Percentiles rank a stretch among this genome's conserved stretches.
phyloP scores from a whole-genome alignment of 2,797 vertebrate genomes.

The Pelodytes ibericus region DNA sequence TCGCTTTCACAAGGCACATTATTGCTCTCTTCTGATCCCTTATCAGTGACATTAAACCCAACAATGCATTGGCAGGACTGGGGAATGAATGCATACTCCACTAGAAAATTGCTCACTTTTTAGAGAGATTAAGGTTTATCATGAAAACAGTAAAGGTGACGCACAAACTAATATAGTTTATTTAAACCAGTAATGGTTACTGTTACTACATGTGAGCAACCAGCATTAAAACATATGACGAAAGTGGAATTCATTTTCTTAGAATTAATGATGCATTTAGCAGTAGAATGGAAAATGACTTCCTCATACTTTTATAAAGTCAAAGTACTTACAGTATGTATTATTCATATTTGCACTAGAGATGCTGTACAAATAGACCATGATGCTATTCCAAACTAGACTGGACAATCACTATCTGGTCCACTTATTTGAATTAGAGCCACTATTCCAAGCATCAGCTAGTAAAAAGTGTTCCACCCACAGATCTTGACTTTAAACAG shows the following conservation, averaged over 20 bases:
- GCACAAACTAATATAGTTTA: conserved; percentile 63
- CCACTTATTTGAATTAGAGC: too few species aligned
- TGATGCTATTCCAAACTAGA: neutral
- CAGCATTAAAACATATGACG: neutral
- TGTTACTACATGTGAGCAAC: conserved; percentile 55
- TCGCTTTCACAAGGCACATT: conserved; percentile 63
- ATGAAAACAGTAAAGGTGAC: conserved; percentile 69
- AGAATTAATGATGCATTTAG: neutral
- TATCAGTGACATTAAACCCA: conserved; percentile 73
- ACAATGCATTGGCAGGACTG: conserved; percentile 65
- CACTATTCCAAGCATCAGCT: neutral
- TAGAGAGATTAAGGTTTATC: conserved; percentile 70
- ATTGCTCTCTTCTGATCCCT: conserved; percentile 66
- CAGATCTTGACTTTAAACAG: conserved; percentile 65
- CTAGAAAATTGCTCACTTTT: conserved; percentile 66
- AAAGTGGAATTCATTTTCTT: neutral
- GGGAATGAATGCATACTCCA: conserved; percentile 60
- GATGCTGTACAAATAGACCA: neutral
- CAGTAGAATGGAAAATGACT: neutral
- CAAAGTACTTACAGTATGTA: neutral
- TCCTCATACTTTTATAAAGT: neutral
- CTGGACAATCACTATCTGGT: neutral
- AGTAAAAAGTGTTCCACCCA: conserved; percentile 79
- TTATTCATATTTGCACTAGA: neutral
- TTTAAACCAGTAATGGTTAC: conserved; percentile 60